Conservation (phyloP, 2,888 invertebrate genomes). For the Urechis unicinctus region DNA sequence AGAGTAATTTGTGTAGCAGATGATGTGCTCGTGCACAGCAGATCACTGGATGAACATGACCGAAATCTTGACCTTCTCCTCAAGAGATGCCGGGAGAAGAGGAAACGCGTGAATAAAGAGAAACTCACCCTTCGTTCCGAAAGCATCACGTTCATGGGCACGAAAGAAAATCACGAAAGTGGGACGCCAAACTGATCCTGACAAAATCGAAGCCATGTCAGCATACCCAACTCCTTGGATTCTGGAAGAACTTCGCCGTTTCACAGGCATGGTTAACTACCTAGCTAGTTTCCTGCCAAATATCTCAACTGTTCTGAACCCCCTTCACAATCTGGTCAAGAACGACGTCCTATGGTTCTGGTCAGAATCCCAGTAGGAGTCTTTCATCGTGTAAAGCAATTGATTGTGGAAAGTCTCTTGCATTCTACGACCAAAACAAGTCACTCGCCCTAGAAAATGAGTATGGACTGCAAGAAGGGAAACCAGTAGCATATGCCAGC, state of each 20-base stretch:
- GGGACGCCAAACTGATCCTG: slow-evolving; percentile 17
- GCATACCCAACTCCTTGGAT: too few relatives aligned
- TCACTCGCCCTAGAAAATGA: slow-evolving; percentile 18
- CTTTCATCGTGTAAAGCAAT: slow-evolving; percentile 18
- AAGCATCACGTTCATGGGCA: slow-evolving; percentile 11
- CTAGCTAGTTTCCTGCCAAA: slow-evolving; percentile 14
- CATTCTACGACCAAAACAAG: slow-evolving; percentile 14
- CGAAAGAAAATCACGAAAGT: slow-evolving; percentile 13
- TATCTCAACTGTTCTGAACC: slow-evolving; percentile 9
- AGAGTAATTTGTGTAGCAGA: slow-evolving; percentile 19
- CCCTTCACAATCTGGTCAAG: slow-evolving; percentile 15
- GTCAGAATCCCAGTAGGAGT: too few relatives aligned
- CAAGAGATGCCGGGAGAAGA: slow-evolving; percentile 14
- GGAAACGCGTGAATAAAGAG: slow-evolving; percentile 14
- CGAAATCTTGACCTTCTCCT: slow-evolving; percentile 8
- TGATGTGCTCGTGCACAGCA: slow-evolving; percentile 18
- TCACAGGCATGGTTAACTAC: slow-evolving; percentile 19
- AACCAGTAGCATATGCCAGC: slow-evolving; percentile 18
- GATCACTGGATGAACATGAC: slow-evolving; percentile 13
- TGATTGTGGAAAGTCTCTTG: slow-evolving; percentile 14
- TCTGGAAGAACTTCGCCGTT: slow-evolving; percentile 14
- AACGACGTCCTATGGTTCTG: slow-evolving; percentile 20
- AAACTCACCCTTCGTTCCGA: slow-evolving; percentile 1
- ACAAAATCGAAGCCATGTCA: slow-evolving; percentile 16
- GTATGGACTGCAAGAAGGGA: slow-evolving; percentile 22